phyloP scores from a whole-genome alignment of 2,113 vertebrate species.

The Gopherus evgoodei region DNA sequence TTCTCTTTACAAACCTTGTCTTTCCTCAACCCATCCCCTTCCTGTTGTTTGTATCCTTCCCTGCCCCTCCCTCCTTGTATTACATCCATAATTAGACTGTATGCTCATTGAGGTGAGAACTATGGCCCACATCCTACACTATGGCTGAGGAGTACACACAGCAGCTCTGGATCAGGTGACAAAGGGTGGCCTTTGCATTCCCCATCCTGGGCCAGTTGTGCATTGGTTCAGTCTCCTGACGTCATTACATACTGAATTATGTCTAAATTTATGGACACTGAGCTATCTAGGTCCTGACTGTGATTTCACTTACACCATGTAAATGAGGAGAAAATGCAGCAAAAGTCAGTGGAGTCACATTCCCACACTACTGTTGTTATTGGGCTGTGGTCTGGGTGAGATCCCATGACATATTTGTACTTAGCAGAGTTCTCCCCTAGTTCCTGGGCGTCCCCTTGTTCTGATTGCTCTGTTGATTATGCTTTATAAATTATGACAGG shows the following conservation, averaged over 20 bases:
- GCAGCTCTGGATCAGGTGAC: neutral
- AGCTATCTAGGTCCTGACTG: neutral
- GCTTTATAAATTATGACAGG: constrained; percentile 78
- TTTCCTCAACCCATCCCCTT: neutral
- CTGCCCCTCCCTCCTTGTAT: neutral
- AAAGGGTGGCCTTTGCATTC: neutral
- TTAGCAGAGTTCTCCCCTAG: constrained; percentile 10
- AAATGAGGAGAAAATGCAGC: neutral
- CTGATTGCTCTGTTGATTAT: constrained; percentile 34
- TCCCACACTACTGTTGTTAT: neutral
- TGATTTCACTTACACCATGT: neutral
- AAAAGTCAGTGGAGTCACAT: neutral
- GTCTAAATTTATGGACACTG: neutral
- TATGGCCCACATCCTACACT: neutral
- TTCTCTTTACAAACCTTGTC: neutral
- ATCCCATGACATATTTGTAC: neutral
- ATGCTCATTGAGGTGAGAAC: neutral
- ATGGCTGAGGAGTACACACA: neutral
- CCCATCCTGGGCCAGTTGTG: neutral
- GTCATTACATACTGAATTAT: neutral
- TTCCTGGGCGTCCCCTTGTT: constrained; percentile 48
- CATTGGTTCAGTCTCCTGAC: neutral
- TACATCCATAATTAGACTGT: neutral
- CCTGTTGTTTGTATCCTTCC: neutral
- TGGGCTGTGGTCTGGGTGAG: neutral